These are phyloP conservation scores for Gortyna flavago DNA, from an alignment of 2,888 invertebrate genomes.

Conservation along the genomic window DNA sequence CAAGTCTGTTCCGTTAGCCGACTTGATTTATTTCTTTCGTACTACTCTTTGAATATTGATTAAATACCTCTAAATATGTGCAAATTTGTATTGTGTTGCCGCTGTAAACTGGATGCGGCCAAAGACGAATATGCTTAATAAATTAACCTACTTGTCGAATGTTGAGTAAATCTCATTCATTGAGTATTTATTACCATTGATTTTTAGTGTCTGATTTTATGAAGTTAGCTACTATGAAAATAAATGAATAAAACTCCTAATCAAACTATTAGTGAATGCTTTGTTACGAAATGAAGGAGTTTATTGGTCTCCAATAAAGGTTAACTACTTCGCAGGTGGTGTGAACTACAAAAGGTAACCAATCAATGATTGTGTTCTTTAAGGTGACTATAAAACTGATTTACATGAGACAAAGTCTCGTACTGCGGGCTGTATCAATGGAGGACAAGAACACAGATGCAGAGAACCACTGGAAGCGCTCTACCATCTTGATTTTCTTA, in stretches of 20 bases:
- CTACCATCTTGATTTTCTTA: not conserved
- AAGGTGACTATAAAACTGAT: conserved; percentile 60
- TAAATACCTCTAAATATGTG: conserved; percentile 50
- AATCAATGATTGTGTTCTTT: conserved; percentile 58
- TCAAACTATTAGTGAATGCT: conserved; percentile 19
- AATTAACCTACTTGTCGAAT: conserved; percentile 4
- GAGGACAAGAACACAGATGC: conserved; percentile 4
- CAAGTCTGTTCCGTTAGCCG: conserved; percentile 70
- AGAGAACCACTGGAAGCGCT: conserved; percentile 26
- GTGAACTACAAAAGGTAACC: conserved; percentile 49
- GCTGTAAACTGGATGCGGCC: conserved; percentile 20
- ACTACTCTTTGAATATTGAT: conserved; percentile 64
- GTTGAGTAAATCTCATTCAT: conserved; percentile 5
- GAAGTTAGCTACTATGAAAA: conserved; percentile 22
- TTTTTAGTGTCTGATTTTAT: conserved; percentile 24
- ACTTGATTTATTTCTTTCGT: conserved; percentile 58
- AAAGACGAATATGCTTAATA: conserved; percentile 20
- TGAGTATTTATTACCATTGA: conserved; percentile 4
- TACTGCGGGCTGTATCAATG: not conserved
- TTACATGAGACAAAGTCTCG: conserved; percentile 52
- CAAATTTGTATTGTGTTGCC: conserved; percentile 53
- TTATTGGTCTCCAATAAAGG: conserved; percentile 59
- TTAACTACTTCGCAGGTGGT: conserved; percentile 60
- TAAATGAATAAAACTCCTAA: conserved; percentile 48
- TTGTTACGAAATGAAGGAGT: conserved; percentile 30